phyloP scores from a whole-genome alignment of 2,888 invertebrate genomes.

The Lasioglossum lativentre region DNA sequence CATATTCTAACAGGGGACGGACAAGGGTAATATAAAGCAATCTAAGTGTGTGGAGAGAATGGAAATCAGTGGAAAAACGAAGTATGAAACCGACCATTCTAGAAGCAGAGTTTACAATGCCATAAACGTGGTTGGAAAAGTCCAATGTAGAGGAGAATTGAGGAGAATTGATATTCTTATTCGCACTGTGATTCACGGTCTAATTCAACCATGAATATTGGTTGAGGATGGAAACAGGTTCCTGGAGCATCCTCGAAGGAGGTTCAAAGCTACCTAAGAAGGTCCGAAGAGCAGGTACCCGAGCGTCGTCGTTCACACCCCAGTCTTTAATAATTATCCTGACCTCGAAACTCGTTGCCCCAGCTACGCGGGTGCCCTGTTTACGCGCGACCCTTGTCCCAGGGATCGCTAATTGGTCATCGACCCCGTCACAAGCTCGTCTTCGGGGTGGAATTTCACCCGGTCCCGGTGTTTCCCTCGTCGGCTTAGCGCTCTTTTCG shows the following conservation, averaged over 20 bases:
- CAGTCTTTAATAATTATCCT: slow-evolving; percentile 14
- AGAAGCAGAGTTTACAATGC: too few relatives aligned
- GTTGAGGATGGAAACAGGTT: background rate
- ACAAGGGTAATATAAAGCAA: too few relatives aligned
- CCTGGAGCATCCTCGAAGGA: background rate
- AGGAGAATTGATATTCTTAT: too few relatives aligned
- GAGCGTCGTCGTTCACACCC: background rate
- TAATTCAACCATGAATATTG: background rate
- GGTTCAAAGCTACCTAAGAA: background rate
- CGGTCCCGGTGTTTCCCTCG: slow-evolving; percentile 10
- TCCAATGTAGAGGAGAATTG: too few relatives aligned
- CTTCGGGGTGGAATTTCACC: slow-evolving; percentile 62
- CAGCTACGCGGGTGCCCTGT: slow-evolving; percentile 65
- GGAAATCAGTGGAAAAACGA: too few relatives aligned
- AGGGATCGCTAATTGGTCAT: slow-evolving; percentile 72
- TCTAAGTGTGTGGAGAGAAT: too few relatives aligned
- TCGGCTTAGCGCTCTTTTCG: slow-evolving; percentile 31
- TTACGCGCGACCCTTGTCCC: slow-evolving; percentile 70
- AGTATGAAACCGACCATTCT: too few relatives aligned
- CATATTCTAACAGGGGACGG: too few relatives aligned
- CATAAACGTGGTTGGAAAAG: too few relatives aligned
- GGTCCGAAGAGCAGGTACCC: background rate
- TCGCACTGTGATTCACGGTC: background rate
- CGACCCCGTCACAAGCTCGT: slow-evolving; percentile 60
- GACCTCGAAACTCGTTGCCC: slow-evolving; percentile 65